Base-by-base conservation (phyloP, 2,888 invertebrate genomes). In the Nyleta sp. region DNA sequence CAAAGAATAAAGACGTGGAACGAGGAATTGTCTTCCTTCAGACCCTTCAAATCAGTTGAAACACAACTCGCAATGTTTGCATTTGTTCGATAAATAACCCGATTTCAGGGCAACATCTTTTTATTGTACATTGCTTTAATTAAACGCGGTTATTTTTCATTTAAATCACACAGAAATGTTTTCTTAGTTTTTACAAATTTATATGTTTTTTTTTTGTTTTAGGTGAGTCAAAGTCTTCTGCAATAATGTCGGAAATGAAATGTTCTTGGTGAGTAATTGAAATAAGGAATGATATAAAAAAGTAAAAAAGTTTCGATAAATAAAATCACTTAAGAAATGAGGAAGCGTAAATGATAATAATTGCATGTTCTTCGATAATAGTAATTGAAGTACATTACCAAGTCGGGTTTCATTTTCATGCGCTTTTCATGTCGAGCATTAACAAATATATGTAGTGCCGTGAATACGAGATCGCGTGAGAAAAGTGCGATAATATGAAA, bases 401-500 rank as follows among this genome's bases (percentile, higher is more conserved):
- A 46, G 7, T 24, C 6, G 6, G 15, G 18, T 28, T 42, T 57
- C 57, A 57, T 35, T 53, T 46, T 17, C 31, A 44, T 28, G 28
- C 17, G 44, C 31, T 67, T 57, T 57, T 38, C 48, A 35, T 15
- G 48, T 48, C 11, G 18, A 31, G 22, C 31, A 17, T 42, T 31
- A 59, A 42, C 70, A 33, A 50, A 59, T 59, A 33, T 20, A 42
- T 28, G 42, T 50, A 24, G 17, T 28, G n/a, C 17, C 52, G 24
- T 17, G 40, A 52, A 53, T 50, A 35, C 10, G 40, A 15, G 28
- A 53, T 71, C 28, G 77, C 71, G 77, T 77, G 77, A 31, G 52
- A 53, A 59, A 52, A 55, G 71, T 31, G 13, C 44, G 53, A 60
- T 77, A 77, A 71, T 50, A 55, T 52, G 48, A 59, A 46, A 52